Percentiles rank a stretch among this genome's conserved stretches.
These are phyloP conservation scores for Ifrita kowaldi DNA, from an alignment of 2,113 vertebrate species.

Conservation along the genomic window DNA sequence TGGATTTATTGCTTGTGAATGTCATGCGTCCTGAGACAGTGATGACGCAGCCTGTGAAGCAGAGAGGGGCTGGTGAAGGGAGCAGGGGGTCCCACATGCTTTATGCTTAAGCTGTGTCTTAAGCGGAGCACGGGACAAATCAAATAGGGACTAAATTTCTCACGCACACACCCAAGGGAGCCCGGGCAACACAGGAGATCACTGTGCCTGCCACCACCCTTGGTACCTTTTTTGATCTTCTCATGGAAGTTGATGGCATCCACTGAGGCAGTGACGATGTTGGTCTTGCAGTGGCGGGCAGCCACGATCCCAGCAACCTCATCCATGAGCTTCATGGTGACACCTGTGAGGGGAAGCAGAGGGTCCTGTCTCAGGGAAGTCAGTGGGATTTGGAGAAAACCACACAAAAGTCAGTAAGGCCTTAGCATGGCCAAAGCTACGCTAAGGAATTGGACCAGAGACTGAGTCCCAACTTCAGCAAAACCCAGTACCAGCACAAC, in stretches of 20 bases:
- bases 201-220: not conserved
- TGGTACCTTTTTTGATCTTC: constrained; percentile 90
- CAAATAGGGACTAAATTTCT: not conserved
- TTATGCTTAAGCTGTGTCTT: not conserved
- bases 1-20: constrained; percentile 92
- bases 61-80: not conserved
- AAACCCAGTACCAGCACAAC: not conserved
- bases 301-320: constrained; percentile 94
- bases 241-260: constrained; percentile 94
- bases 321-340: constrained; percentile 98
- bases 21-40: constrained; percentile 92
- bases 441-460: rapidly evolving
- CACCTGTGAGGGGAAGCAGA: constrained; percentile 72
- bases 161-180: rapidly evolving
- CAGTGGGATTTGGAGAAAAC: not conserved
- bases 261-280: constrained; percentile 92
- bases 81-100: not conserved
- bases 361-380: not conserved
- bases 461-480: not conserved
- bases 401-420: rapidly evolving
- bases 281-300: constrained; percentile 91
- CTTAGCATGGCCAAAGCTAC: not conserved
- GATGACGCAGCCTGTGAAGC: constrained; percentile 82
- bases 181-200: rapidly evolving
- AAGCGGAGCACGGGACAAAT: not conserved